Evolutionary conservation across 2,113 vertebrate genomes (phyloP).

Genomic region (Athene noctua): DNA sequence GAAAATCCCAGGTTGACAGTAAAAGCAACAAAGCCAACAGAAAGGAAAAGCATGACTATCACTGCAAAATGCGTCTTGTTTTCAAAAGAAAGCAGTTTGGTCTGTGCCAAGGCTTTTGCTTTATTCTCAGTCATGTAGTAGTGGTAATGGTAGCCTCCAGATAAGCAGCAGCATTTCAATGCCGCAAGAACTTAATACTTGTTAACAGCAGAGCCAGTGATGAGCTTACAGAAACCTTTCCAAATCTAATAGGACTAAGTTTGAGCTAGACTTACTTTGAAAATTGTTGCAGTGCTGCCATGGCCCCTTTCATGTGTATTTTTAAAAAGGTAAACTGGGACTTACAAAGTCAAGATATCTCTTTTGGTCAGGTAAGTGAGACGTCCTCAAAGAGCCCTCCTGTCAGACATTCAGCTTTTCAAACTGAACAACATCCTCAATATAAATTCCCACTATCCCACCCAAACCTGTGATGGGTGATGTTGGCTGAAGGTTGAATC

Average conservation of each 20-base stretch:
- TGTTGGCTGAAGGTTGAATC: neutral
- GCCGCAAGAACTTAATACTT: neutral
- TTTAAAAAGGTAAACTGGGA: neutral
- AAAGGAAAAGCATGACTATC: neutral
- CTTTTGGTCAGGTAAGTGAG: neutral
- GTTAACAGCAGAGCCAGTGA: neutral
- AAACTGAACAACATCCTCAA: neutral
- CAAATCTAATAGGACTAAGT: neutral
- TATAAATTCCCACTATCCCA: neutral
- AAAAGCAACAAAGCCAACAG: neutral
- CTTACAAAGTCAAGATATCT: neutral
- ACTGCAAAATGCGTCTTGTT: neutral
- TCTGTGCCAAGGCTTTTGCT: neutral
- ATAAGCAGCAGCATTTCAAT: neutral
- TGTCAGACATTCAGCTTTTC: neutral
- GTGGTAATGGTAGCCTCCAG: neutral
- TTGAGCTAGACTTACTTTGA: neutral
- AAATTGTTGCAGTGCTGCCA: neutral
- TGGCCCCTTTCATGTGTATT: neutral
- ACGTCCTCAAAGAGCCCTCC: neutral
- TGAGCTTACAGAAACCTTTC: neutral
- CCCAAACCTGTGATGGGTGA: too few species aligned
- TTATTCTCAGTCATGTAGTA: neutral
- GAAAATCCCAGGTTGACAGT: neutral
- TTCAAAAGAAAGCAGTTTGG: neutral